Percentiles rank a stretch among this genome's conserved stretches.
Evolutionary conservation across 2,888 invertebrate genomes (phyloP).

Genomic region (Gymnoscelis rufifasciata): DNA sequence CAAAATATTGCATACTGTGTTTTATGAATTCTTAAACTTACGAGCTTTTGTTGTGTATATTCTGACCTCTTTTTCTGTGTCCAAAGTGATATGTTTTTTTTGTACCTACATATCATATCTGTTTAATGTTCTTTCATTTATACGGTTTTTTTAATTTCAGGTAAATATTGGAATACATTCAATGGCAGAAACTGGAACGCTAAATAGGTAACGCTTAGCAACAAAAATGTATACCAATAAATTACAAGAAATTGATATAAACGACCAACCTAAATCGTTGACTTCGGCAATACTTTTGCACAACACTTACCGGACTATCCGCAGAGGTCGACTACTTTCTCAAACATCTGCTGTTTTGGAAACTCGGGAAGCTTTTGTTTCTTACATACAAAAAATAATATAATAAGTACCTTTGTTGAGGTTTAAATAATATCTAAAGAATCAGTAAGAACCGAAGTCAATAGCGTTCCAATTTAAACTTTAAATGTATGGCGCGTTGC

Average conservation of each 20-base stretch:
- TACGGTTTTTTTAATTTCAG: constrained; percentile 42
- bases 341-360: constrained; percentile 40
- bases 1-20: constrained; percentile 11
- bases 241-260: constrained; percentile 13
- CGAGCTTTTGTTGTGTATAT: constrained; percentile 6
- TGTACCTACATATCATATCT: constrained; percentile 3
- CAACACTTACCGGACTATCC: constrained; percentile 43
- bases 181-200: not conserved
- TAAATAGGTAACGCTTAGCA: too few species aligned
- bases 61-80: constrained; percentile 1
- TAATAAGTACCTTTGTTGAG: not conserved
- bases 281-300: constrained; percentile 46
- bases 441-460: too few species aligned
- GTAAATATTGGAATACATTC: constrained; percentile 38
- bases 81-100: not conserved
- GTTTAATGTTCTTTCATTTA: too few species aligned
- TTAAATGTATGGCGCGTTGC: too few species aligned
- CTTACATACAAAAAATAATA: constrained; percentile 12
- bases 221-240: too few species aligned
- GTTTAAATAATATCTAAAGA: too few species aligned
- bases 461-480: too few species aligned
- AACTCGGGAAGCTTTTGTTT: constrained; percentile 32
- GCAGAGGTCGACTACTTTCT: constrained; percentile 51
- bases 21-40: constrained; percentile 3
- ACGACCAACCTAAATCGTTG: constrained; percentile 28